Evolutionary conservation across 2,888 invertebrate genomes (phyloP).

Genomic region (Calliopum simillimum): DNA sequence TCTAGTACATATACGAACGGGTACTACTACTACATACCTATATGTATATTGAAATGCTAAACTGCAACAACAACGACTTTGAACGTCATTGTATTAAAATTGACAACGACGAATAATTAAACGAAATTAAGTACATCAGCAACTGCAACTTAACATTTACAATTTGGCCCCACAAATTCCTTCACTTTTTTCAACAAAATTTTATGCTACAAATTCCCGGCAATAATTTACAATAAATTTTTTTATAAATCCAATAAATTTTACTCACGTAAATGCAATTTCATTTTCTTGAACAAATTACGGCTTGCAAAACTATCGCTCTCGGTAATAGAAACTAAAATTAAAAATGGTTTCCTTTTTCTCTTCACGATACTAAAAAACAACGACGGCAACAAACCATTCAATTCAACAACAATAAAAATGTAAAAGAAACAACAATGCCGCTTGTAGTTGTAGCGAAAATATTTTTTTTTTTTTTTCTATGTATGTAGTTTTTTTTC

Average conservation of each 20-base stretch:
- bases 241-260: conserved; percentile 5
- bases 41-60: neutral
- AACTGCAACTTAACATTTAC: neutral
- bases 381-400: conserved; percentile 5
- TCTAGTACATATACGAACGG: neutral
- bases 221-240: neutral
- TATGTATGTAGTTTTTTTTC: neutral
- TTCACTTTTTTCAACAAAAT: neutral
- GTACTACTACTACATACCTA: neutral
- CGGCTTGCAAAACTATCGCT: conserved; percentile 15
- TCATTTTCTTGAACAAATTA: neutral
- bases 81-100: neutral
- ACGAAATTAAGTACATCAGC: too few species aligned
- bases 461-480: neutral
- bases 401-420: conserved; percentile 16
- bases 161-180: neutral
- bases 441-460: neutral
- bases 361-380: neutral
- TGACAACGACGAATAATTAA: too few species aligned
- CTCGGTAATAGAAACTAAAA: neutral
- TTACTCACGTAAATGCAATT: conserved; percentile 29
- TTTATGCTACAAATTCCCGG: neutral
- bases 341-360: conserved; percentile 22
- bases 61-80: neutral
- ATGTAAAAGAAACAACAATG: neutral